Evolutionary conservation across 2,888 invertebrate species (phyloP).

Genomic region (Aporophyla lueneburgensis): DNA sequence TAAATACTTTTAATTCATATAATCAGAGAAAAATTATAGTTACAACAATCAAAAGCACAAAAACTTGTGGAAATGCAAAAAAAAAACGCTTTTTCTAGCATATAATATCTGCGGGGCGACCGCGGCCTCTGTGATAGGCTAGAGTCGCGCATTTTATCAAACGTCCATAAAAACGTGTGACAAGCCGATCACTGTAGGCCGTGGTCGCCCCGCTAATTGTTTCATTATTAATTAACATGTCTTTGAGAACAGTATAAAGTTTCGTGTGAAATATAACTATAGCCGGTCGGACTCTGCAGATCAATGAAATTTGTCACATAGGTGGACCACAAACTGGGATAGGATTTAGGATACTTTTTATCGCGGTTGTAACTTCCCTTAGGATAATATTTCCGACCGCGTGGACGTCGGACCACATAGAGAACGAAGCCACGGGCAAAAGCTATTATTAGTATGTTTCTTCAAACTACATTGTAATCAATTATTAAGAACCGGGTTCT

Average conservation of each 20-base stretch:
- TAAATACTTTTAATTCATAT: too few species aligned
- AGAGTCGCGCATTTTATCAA: too few species aligned
- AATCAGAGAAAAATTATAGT: neutral
- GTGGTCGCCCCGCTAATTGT: too few species aligned
- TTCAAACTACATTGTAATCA: too few species aligned
- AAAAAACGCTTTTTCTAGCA: neutral
- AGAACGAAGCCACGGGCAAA: neutral
- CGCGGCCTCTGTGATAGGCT: too few species aligned
- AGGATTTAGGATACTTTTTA: too few species aligned
- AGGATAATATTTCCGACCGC: neutral
- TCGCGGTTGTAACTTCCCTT: neutral
- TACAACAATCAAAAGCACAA: neutral
- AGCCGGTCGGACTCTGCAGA: neutral
- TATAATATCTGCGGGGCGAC: neutral
- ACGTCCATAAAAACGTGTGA: too few species aligned
- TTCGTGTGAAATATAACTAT: neutral
- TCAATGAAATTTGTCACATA: neutral
- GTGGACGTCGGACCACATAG: too few species aligned
- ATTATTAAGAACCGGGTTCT: too few species aligned
- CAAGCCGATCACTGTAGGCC: too few species aligned
- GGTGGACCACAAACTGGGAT: neutral
- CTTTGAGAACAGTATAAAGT: neutral
- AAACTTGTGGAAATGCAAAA: neutral
- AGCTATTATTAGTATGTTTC: neutral
- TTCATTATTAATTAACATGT: neutral